These are phyloP conservation scores for Bolinopsis microptera DNA, from an alignment of 37 sponge, comb jelly and placozoan genomes.

Conservation along the genomic window DNA sequence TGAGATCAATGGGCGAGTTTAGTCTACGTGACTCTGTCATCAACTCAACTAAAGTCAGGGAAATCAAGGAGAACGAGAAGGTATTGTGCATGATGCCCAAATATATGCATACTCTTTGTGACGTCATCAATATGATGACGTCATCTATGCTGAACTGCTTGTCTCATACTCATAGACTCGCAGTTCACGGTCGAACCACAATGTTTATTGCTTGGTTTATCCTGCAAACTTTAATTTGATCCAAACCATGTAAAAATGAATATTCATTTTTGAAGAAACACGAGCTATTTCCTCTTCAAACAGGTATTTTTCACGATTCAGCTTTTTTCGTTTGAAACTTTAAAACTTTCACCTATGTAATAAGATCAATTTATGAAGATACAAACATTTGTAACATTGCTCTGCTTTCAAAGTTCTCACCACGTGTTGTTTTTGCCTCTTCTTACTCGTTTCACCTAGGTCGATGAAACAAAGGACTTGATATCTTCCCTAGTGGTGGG, in stretches of 20 bases:
- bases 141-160: not conserved
- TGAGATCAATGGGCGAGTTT: constrained; percentile 46
- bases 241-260: not conserved
- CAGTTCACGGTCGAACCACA: constrained; percentile 32
- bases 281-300: not conserved
- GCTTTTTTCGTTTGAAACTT: no score
- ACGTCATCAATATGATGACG: not conserved
- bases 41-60: not conserved
- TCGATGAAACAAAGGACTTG: constrained; percentile 37
- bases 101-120: not conserved
- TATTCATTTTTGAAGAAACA: not conserved
- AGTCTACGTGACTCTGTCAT: constrained; percentile 13
- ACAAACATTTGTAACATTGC: no score
- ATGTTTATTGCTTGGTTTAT: not conserved
- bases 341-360: no score
- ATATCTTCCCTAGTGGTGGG: not conserved
- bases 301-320: not conserved
- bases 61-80: constrained; percentile 13
- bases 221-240: not conserved
- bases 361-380: no score
- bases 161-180: not conserved
- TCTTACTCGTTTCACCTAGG: not conserved
- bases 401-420: no score
- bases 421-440: no score
- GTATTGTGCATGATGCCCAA: not conserved